phyloP scores from a whole-genome alignment of 2,888 invertebrate genomes.

The Eumacrocentrus americanus region DNA sequence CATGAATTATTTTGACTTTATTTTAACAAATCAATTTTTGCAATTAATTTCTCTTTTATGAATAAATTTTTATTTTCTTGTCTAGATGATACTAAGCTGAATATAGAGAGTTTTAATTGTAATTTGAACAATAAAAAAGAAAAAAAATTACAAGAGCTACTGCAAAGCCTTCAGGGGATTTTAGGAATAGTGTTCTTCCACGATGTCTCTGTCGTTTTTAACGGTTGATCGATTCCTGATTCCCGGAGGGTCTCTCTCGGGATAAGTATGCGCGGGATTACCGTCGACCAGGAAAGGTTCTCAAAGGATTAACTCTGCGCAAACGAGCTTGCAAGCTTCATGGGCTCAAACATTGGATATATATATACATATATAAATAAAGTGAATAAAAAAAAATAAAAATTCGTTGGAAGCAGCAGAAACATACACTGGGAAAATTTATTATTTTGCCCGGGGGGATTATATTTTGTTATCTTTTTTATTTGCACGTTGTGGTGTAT shows the following conservation, averaged over 20 bases:
- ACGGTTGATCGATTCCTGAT: conserved; percentile 24
- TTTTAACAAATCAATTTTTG: not conserved
- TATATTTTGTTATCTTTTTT: too few relatives aligned
- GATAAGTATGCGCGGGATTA: conserved; percentile 26
- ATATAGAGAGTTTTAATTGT: too few relatives aligned
- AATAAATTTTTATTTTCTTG: not conserved
- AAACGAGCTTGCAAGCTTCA: conserved; percentile 27
- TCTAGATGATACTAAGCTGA: not conserved
- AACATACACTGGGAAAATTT: not conserved
- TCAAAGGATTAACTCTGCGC: conserved; percentile 25
- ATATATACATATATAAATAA: not conserved
- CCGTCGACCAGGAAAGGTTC: conserved; percentile 26
- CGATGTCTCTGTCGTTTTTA: conserved; percentile 18
- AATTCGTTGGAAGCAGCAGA: not conserved
- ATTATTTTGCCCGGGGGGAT: too few relatives aligned
- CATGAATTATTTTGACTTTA: not conserved
- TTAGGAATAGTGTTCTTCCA: too few relatives aligned
- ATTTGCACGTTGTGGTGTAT: too few relatives aligned
- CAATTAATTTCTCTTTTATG: not conserved
- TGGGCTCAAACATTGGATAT: not conserved
- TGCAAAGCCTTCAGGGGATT: too few relatives aligned
- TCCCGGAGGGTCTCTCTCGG: conserved; percentile 4
- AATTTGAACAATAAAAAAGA: too few relatives aligned
- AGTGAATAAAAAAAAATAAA: not conserved
- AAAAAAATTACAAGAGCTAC: too few relatives aligned